Percentiles rank a stretch among this genome's conserved stretches.
Conservation (phyloP, 2,888 invertebrate species). For the Cheilosia impressa region DNA sequence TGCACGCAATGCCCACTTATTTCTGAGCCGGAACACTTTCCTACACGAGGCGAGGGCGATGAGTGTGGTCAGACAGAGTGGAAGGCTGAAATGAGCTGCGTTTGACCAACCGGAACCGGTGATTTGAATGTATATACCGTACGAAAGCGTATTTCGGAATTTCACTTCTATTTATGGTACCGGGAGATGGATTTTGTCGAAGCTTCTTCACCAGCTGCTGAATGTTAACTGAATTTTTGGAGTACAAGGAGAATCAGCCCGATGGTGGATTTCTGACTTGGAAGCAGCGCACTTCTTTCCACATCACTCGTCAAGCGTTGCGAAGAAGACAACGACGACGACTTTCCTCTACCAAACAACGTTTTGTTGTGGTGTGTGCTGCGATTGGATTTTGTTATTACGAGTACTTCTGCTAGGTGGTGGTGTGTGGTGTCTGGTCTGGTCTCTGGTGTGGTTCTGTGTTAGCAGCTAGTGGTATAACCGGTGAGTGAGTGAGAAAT, state of each 20-base stretch:
- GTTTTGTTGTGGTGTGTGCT: conserved; percentile 72
- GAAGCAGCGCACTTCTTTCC: conserved; percentile 78
- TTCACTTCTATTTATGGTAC: conserved; percentile 20
- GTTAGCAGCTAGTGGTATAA: neutral
- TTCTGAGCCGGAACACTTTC: conserved; percentile 62
- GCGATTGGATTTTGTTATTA: conserved; percentile 8
- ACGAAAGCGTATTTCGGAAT: conserved; percentile 3
- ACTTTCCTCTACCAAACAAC: conserved; percentile 49
- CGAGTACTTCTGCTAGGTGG: neutral
- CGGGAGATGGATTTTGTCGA: conserved; percentile 33
- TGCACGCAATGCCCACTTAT: conserved; percentile 70
- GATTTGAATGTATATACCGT: conserved; percentile 37
- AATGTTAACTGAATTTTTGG: conserved; percentile 79
- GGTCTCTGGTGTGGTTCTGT: neutral
- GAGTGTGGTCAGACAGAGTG: conserved; percentile 39
- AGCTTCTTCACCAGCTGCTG: conserved; percentile 75
- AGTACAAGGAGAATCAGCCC: conserved; percentile 26
- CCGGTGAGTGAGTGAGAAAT: conserved; percentile 24
- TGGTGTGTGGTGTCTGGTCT: neutral
- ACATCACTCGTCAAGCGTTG: conserved; percentile 84
- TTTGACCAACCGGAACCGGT: conserved; percentile 68
- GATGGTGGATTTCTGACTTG: conserved; percentile 24
- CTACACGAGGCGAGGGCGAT: conserved; percentile 20
- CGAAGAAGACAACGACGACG: conserved; percentile 76
- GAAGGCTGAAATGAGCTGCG: conserved; percentile 33